Evolutionary conservation across 2,797 vertebrate genomes (phyloP), one percentile per base, ranked within the genome.

Genomic region (Phalanger gymnotis): DNA sequence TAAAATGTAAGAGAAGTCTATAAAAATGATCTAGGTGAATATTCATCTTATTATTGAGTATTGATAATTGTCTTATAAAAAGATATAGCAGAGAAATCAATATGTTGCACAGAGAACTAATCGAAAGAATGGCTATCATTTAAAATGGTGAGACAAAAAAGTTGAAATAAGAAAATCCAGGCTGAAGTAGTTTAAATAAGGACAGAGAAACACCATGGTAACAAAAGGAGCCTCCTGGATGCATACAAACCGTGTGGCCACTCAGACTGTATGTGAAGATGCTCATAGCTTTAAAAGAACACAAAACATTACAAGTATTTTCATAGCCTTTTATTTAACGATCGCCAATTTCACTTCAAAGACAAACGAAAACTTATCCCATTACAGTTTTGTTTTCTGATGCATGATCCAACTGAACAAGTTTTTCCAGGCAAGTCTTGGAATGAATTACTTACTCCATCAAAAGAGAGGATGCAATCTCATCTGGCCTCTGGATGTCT

Each of bases 361-460:
- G 28, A 90, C 53, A 34, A 90, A 53, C 54, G 53, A 54, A 87
- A 90, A 90, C 7, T 87, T 90, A 90, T 54, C 40, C 90, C 51
- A 54, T 90, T 90, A 54, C 51, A 54, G n/a, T 54, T 90, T 54
- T 54, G 34, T n/a, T 90, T 90, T 90, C 53, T 90, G 90, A 90
- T 90, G 90, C 51, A 90, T 16, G 34, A 90, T 54, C 19, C 90
- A 90, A 90, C 28, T 90, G 30, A 90, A 54, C 53, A 53, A 31
- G 90, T 90, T 90, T 87, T 87, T 87, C 73, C 73, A 87, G 73
- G 73, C 73, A 87, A n/a, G 73, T 87, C 73, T 87, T 51, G 73
- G 73, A 87, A 87, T 87, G 73, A 87, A 87, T 87, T 16, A 73
- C 58, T 66, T 81, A 40, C 73, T 87, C 25, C 73, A 87, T 87